Conservation (phyloP, 2,797 vertebrate species). For the Nannoperca australis region DNA sequence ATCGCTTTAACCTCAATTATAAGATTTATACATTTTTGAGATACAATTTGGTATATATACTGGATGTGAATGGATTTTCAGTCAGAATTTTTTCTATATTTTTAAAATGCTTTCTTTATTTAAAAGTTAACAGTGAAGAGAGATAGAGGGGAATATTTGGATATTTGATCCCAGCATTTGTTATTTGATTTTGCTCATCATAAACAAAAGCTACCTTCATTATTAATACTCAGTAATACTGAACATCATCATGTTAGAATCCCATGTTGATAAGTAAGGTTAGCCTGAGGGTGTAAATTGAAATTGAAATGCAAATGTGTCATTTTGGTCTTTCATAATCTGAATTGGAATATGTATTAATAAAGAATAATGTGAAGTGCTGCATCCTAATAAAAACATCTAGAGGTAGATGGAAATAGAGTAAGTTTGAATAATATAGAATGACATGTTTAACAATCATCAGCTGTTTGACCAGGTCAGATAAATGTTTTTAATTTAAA, state of each 20-base stretch:
- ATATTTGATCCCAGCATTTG: not conserved
- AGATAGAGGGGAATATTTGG: not conserved
- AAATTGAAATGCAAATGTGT: not conserved
- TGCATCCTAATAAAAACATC: not conserved
- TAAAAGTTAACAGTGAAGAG: not conserved
- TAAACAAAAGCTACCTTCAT: not conserved
- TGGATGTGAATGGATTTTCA: not conserved
- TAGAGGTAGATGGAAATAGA: too few relatives aligned
- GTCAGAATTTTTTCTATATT: not conserved
- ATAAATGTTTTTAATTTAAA: not conserved
- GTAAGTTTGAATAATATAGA: not conserved
- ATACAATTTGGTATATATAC: not conserved
- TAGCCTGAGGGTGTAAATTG: not conserved
- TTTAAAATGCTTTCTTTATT: not conserved
- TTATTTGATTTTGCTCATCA: constrained; percentile 8
- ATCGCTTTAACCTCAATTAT: not conserved
- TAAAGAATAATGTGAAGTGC: not conserved
- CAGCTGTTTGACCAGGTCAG: not conserved
- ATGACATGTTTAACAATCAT: not conserved
- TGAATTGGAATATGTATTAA: not conserved
- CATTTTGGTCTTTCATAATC: not conserved
- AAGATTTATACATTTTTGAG: not conserved
- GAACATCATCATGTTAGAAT: not conserved
- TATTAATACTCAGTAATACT: not conserved
- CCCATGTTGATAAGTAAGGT: not conserved